A percentile compares a stretch with the other conserved stretches of the same genome.
These are phyloP conservation scores for Plectus sambesii DNA, from an alignment of 1,140 invertebrate species.

Conservation along the genomic window DNA sequence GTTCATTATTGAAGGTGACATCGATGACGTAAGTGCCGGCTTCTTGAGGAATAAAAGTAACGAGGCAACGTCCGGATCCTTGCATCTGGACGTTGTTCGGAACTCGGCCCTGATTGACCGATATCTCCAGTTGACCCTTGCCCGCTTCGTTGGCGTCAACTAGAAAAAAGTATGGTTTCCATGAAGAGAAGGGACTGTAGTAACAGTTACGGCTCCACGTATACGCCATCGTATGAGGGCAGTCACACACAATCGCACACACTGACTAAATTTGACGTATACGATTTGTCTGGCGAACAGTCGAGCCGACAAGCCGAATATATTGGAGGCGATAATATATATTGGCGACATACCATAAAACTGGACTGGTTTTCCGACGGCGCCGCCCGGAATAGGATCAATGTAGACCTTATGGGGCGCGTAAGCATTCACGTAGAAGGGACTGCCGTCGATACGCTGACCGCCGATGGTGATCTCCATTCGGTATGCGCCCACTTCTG, in stretches of 20 bases:
- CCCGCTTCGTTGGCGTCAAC: constrained; percentile 89
- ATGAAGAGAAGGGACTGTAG: constrained; percentile 6
- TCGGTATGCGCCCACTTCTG: constrained; percentile 59
- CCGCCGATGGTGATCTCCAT: constrained; percentile 74
- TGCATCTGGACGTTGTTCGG: constrained; percentile 93
- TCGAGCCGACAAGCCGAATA: too few relatives aligned
- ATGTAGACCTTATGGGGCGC: constrained; percentile 28
- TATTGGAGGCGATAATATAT: too few relatives aligned
- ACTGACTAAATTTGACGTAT: too few relatives aligned
- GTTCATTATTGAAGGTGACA: constrained; percentile 94
- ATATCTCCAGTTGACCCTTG: constrained; percentile 91
- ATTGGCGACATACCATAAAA: constrained; percentile 45
- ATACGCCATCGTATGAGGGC: too few relatives aligned
- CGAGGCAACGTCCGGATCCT: constrained; percentile 78
- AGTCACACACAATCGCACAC: too few relatives aligned
- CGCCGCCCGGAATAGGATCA: constrained; percentile 27
- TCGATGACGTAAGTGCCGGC: constrained; percentile 83
- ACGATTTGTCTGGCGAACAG: too few relatives aligned
- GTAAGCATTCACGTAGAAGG: constrained; percentile 32
- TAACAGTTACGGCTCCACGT: too few relatives aligned
- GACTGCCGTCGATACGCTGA: constrained; percentile 74
- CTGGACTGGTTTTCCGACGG: constrained; percentile 39
- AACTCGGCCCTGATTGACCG: constrained; percentile 91
- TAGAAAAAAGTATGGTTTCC: constrained; percentile 48
- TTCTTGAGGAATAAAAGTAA: constrained; percentile 85